Base-by-base conservation (phyloP, 2,113 vertebrate species). In the Thomomys bottae region DNA sequence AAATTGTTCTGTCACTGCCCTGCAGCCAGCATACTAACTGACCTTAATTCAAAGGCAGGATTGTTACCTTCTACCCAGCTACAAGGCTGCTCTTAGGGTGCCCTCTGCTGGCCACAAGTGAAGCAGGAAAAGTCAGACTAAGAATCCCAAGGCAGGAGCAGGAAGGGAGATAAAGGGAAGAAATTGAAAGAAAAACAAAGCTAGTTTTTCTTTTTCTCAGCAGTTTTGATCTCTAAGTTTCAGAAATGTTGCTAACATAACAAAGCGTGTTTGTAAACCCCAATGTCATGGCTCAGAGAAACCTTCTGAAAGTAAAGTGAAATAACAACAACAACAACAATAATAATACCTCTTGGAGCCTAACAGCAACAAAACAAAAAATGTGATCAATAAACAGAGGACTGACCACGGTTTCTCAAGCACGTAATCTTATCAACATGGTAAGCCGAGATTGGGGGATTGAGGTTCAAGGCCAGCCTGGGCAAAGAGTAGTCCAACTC, bases 71-170 rank as follows among this genome's bases (percentile, higher is more conserved):
- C 49, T 54, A 15, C 24, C 17, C 75, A 67, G 84, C 17, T 12
- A 1, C 21, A 14, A 61, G 42, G 57, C 42, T 38, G 45, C 42
- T n/a, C 84, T 66, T 73, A 20, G 57, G 10, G 88, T 73, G 87
- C 91, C 94, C 90, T 92, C 96, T 93, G 81, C 84, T 95, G 95
- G 76, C n/a, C 83, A 87, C 23, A 73, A 0, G 10, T 40, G n/a
- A 79, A 88, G 36, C 40, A 85, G 14, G 17, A 89, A 79, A 91
- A 87, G 70, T 26, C n/a, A 32, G 36, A 38, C 77, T 88, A 84
- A 81, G 45, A 78, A 81, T 87, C 59, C 5, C 30, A 66, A 92
- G 49, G n/a, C n/a, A n/a, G n/a, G n/a, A n/a, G n/a, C n/a, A 84
- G 49, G 59, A 20, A 88, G 61, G 28, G 17, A 68, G 54, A 38